Evolutionary conservation across 1,140 invertebrate genomes (phyloP), one percentile per base, ranked within the genome.

Genomic region (Rhizoglyphus robini): DNA sequence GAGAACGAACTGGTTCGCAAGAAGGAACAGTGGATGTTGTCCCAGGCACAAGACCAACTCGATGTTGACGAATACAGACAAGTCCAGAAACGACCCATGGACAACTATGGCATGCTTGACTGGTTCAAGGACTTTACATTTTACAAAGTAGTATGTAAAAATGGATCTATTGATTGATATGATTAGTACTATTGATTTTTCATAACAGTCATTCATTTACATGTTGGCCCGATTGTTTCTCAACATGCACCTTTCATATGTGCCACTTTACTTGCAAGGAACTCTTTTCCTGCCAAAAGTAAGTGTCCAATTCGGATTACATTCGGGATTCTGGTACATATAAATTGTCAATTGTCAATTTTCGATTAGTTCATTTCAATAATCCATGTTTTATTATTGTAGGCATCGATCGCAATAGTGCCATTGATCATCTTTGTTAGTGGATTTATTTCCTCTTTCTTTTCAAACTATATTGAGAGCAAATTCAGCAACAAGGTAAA

Each of bases 401-500:
- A 60, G 58, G 36, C 27, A 20, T 34, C 58, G 3, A 60, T 60
- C 15, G 58, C 58, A 34, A 20, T 32, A 4, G 15, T 60, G 13
- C 58, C 58, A 60, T 46, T 60, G 27, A 4, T 60, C 2, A 60
- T 60, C 58, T 60, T 29, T 27, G 15, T 60, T 1, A 38, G 32
- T 18, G 58, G 58, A n/a, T 29, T 60, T 13, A 34, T 60, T 3
- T 11, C 27, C 8, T 38, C 58, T 20, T 60, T 60, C 27, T 34
- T 46, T 27, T 60, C 58, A 3, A 60, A 60, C 29, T 60, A 60
- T 46, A 32, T 60, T 30, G 58, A 60, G 27, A 60, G 27, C 27
- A 13, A 29, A 29, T 46, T 32, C 11, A 27, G 58, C 3, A 60
- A 60, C 18, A 60, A 60, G 57, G 57, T 59, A 30, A 59, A 29